Evolutionary conservation across 2,797 vertebrate genomes (phyloP).

Genomic region (Iguana delicatissima): DNA sequence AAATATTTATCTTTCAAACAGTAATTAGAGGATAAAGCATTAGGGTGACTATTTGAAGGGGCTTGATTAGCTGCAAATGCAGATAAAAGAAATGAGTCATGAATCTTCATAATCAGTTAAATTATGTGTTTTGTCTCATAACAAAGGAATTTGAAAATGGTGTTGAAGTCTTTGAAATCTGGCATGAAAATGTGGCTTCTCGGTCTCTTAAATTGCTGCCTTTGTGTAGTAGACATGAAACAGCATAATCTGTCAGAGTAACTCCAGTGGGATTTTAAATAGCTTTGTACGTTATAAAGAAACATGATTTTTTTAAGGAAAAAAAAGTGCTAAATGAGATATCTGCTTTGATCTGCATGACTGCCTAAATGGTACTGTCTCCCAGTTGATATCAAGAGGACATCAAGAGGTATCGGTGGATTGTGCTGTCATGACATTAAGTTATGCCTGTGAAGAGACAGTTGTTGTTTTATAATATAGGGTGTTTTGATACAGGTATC

Average conservation of each 20-base stretch:
- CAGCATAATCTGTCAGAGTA: constrained; percentile 67
- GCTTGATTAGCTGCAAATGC: constrained; percentile 67
- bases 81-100: constrained; percentile 69
- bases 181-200: constrained; percentile 59
- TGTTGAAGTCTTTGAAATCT: constrained; percentile 66
- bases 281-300: constrained; percentile 57
- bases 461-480: constrained; percentile 14
- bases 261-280: constrained; percentile 61
- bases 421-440: constrained; percentile 16
- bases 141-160: constrained; percentile 68
- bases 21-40: constrained; percentile 58
- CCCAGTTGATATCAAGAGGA: constrained; percentile 33
- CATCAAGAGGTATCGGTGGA: constrained; percentile 44
- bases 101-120: constrained; percentile 66
- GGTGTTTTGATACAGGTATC: background rate
- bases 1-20: constrained; percentile 66
- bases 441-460: background rate
- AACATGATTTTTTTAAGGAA: constrained; percentile 26
- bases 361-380: constrained; percentile 51
- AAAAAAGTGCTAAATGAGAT: constrained; percentile 51
- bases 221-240: constrained; percentile 66
- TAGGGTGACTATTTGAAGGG: constrained; percentile 72
- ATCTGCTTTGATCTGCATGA: constrained; percentile 50
- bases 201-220: constrained; percentile 67
- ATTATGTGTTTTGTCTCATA: constrained; percentile 69